Conservation (phyloP, 2,113 vertebrate genomes). For the Elachura formosa region DNA sequence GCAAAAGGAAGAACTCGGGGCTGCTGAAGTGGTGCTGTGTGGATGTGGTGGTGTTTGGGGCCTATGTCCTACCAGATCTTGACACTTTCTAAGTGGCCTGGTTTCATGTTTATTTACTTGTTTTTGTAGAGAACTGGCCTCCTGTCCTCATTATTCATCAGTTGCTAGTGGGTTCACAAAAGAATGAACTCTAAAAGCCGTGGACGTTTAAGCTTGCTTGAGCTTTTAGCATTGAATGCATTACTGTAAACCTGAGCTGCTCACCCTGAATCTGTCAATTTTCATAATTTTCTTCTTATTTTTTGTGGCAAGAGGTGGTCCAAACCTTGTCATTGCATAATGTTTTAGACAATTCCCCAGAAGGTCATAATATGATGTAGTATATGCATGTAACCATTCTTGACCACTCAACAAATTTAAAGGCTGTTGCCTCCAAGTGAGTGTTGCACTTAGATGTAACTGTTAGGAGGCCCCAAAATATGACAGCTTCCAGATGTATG, state of each 20-base stretch:
- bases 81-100: not conserved
- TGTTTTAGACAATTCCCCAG: not conserved
- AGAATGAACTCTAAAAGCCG: not conserved
- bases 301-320: not conserved
- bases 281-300: not conserved
- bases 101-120: not conserved
- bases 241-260: not conserved
- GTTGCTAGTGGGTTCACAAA: not conserved
- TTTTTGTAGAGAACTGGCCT: not conserved
- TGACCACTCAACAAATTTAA: constrained; percentile 8
- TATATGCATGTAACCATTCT: not conserved
- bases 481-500: constrained; percentile 93
- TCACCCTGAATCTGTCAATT: not conserved
- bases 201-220: not conserved
- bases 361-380: not conserved
- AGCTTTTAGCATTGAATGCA: not conserved
- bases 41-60: not conserved
- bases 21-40: not conserved
- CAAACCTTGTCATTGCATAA: not conserved
- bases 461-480: constrained; percentile 75
- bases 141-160: not conserved
- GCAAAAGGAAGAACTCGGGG: too few relatives aligned
- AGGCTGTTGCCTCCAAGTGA: constrained; percentile 4
- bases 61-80: not conserved
- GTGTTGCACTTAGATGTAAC: constrained; percentile 49